Evolutionary conservation across 2,113 vertebrate species (phyloP).

Genomic region (Zosterops hypoxanthus): DNA sequence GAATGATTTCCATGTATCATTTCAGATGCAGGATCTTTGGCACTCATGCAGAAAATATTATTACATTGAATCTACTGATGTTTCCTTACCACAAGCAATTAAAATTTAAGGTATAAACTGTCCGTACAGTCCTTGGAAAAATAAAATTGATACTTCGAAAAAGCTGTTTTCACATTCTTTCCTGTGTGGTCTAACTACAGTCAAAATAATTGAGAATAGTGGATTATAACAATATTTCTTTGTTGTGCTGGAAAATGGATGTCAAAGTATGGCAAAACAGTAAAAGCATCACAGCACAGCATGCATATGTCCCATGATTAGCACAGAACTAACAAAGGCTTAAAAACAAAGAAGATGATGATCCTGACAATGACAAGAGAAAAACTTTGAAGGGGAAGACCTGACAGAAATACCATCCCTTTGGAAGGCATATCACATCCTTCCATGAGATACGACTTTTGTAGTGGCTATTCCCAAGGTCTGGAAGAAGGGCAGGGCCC

Average conservation of each 20-base stretch:
- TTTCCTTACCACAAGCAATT: not conserved
- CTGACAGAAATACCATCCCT: not conserved
- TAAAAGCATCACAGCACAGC: not conserved
- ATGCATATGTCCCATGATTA: not conserved
- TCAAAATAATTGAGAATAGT: not conserved
- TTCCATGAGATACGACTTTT: not conserved
- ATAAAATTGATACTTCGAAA: not conserved
- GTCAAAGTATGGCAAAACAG: not conserved
- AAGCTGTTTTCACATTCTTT: not conserved
- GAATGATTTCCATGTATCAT: not conserved
- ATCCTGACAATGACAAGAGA: not conserved
- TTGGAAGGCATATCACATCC: not conserved
- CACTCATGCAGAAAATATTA: not conserved
- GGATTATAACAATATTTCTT: not conserved
- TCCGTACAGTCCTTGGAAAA: not conserved
- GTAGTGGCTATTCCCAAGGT: not conserved
- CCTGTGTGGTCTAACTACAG: not conserved
- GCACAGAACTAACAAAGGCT: not conserved
- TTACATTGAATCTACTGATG: not conserved
- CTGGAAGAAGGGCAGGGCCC: not conserved
- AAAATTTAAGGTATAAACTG: not conserved
- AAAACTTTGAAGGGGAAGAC: not conserved
- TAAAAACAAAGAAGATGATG: not conserved
- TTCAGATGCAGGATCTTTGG: not conserved
- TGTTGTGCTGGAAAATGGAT: not conserved